These are phyloP conservation scores for Elephantulus edwardii DNA, from an alignment of 2,113 vertebrate genomes.

Conservation along the genomic window DNA sequence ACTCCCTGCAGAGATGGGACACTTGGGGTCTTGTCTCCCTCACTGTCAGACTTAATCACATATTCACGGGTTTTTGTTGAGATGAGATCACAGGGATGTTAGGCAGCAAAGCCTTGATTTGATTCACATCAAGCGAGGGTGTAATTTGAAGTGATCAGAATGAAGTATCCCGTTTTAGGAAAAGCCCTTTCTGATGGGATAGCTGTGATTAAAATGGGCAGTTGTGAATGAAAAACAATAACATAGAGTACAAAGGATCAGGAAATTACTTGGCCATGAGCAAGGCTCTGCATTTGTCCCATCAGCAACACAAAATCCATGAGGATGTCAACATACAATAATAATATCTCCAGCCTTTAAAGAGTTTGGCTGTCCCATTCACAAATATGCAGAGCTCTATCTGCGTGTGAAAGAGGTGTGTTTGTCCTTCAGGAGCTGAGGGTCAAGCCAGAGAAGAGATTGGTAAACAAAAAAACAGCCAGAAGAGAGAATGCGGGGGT, in stretches of 20 bases:
- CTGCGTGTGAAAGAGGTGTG: fast-evolving
- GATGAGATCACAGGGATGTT: slow-evolving; percentile 14
- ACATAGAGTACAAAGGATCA: neutral
- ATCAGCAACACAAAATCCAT: fast-evolving
- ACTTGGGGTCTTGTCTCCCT: neutral
- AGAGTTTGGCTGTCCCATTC: neutral
- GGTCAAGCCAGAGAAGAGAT: neutral
- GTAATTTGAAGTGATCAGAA: slow-evolving; percentile 56
- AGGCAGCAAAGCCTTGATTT: slow-evolving; percentile 53
- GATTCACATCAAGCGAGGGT: slow-evolving; percentile 50
- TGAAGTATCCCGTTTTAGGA: slow-evolving; percentile 18
- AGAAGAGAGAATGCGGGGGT: neutral
- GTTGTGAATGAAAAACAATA: neutral
- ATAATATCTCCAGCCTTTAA: neutral
- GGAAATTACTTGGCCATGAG: too few relatives aligned
- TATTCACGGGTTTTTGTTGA: neutral
- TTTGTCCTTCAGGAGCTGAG: neutral
- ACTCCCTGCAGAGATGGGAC: neutral
- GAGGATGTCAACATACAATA: neutral
- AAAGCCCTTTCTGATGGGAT: neutral
- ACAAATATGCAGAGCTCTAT: fast-evolving
- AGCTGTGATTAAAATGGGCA: neutral
- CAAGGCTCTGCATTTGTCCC: neutral
- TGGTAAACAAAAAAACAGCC: neutral
- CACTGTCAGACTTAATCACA: neutral